phyloP scores from a whole-genome alignment of 2,113 vertebrate genomes.

The Centrocercus urophasianus region DNA sequence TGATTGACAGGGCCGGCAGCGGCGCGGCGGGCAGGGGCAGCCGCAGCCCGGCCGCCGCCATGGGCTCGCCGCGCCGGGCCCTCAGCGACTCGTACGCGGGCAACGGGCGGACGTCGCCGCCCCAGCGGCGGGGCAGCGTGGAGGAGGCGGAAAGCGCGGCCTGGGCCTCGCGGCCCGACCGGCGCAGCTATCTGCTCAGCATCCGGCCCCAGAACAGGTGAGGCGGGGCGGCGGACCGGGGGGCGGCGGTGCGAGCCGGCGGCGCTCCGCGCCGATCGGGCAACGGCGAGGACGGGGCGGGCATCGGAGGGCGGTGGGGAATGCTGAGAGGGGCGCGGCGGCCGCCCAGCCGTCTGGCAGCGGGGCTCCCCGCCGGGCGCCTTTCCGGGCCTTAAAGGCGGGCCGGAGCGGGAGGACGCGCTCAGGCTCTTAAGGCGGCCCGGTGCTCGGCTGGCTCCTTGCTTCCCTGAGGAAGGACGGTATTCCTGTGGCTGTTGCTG shows the following conservation, averaged over 20 bases:
- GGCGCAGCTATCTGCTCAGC: conserved; percentile 89
- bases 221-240: not conserved
- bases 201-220: conserved; percentile 93
- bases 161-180: conserved; percentile 79
- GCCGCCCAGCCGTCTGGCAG: too few relatives aligned
- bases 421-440: not conserved
- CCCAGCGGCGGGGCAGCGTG: conserved; percentile 51
- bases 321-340: too few relatives aligned
- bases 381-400: not conserved
- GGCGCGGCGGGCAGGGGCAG: not conserved
- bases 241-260: too few relatives aligned
- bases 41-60: conserved; percentile 54
- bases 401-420: not conserved
- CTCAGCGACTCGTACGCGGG: conserved; percentile 80
- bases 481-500: accelerated
- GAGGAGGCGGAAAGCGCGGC: conserved; percentile 77
- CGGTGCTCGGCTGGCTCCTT: accelerated
- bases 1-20: conserved; percentile 46
- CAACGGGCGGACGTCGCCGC: conserved; percentile 69
- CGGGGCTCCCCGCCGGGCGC: not conserved
- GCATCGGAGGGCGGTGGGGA: too few relatives aligned
- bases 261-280: too few relatives aligned
- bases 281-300: too few relatives aligned
- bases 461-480: accelerated
- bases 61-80: conserved; percentile 88